A percentile compares a stretch with the other conserved stretches of the same genome.
Conservation (phyloP, 2,888 invertebrate species). For the Mimachlamys varia region DNA sequence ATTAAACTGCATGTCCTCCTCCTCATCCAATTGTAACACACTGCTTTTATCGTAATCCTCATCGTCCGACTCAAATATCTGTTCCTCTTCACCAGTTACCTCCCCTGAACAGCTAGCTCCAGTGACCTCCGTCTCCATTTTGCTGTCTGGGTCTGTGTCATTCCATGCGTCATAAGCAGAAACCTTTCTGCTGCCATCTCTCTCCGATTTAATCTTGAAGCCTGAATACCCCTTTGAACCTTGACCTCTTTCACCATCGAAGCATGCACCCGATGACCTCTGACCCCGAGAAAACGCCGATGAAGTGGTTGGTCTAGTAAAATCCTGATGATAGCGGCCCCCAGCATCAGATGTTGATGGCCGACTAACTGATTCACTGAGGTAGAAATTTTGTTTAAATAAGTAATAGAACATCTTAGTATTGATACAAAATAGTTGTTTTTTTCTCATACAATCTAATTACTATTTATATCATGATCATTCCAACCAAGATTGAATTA, state of each 20-base stretch:
- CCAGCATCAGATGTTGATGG: neutral
- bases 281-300: neutral
- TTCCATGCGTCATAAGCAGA: neutral
- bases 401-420: no score
- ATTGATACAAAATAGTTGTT: no score
- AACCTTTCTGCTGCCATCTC: neutral
- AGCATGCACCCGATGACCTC: neutral
- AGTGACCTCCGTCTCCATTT: neutral
- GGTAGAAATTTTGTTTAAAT: neutral
- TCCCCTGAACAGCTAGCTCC: neutral
- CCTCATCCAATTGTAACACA: conserved; percentile 56
- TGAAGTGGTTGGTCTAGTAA: neutral
- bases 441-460: no score
- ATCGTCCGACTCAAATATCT: conserved; percentile 31
- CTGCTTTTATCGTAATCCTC: conserved; percentile 50
- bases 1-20: conserved; percentile 54
- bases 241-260: neutral
- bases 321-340: neutral
- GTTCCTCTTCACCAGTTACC: neutral
- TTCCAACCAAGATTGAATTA: no score
- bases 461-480: no score
- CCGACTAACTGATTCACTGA: neutral
- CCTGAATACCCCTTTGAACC: neutral
- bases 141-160: neutral
- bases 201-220: neutral